Conservation (phyloP, 2,113 vertebrate genomes). For the Caracal caracal region DNA sequence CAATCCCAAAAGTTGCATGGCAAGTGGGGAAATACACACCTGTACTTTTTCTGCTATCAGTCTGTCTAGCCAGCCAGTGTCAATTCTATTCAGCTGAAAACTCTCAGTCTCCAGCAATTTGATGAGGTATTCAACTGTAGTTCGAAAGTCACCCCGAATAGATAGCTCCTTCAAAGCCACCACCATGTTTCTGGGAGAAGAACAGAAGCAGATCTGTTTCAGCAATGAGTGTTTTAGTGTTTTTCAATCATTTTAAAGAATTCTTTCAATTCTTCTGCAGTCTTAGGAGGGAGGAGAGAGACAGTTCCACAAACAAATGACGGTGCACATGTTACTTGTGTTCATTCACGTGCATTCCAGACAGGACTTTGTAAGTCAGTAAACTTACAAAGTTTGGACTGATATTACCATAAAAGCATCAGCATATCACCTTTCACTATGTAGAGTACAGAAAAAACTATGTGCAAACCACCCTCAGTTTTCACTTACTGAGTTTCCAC, state of each 20-base stretch:
- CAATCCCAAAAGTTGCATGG: not conserved
- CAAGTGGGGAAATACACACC: constrained; percentile 84
- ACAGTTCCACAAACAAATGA: constrained; percentile 24
- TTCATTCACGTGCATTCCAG: not conserved
- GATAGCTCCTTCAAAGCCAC: constrained; percentile 98
- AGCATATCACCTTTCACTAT: not conserved
- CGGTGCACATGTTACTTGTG: not conserved
- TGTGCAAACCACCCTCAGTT: not conserved
- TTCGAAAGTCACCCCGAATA: constrained; percentile 98
- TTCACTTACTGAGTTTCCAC: constrained; percentile 12
- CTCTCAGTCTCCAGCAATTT: constrained; percentile 97
- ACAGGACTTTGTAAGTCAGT: not conserved
- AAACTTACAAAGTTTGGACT: constrained; percentile 2
- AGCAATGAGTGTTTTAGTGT: not conserved
- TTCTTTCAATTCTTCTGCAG: not conserved
- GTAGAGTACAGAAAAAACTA: not conserved
- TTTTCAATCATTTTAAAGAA: constrained; percentile 60
- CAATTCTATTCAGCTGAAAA: constrained; percentile 97
- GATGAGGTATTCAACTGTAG: constrained; percentile 98
- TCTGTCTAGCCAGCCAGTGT: constrained; percentile 98
- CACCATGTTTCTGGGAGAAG: constrained; percentile 94
- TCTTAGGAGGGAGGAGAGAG: not conserved
- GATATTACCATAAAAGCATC: constrained; percentile 11
- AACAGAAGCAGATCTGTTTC: constrained; percentile 45
- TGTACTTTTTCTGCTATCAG: constrained; percentile 99